These are phyloP conservation scores for Caenorhabditis macrosperma DNA, from an alignment of 2,888 invertebrate species.

Conservation along the genomic window DNA sequence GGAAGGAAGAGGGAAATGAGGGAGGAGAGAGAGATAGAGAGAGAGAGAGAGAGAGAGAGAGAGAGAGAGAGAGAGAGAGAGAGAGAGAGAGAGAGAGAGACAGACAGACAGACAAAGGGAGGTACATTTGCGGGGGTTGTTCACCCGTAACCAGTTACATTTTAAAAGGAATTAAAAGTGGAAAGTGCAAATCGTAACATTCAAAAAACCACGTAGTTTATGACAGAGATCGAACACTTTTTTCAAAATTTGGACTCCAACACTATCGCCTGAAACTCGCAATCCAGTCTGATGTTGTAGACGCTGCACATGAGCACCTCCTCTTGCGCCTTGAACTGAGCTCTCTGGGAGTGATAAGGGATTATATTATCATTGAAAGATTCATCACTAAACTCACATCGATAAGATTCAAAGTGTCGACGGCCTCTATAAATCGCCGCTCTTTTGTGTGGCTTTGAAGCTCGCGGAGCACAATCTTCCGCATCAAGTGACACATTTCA, in stretches of 20 bases:
- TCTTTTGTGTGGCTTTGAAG: neutral
- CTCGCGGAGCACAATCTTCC: constrained; percentile 2
- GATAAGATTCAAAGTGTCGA: neutral
- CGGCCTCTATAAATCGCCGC: neutral
- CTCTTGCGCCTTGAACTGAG: constrained; percentile 9
- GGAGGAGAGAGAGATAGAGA: neutral
- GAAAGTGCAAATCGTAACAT: neutral
- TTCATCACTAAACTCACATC: neutral
- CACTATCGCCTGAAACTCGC: neutral
- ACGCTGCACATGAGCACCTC: neutral
- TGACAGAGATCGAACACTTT: too few relatives aligned
- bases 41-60: neutral
- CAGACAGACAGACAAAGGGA: neutral
- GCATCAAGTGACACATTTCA: neutral
- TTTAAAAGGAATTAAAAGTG: neutral
- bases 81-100: neutral
- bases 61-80: neutral
- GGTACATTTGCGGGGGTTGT: neutral
- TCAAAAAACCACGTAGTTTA: too few relatives aligned
- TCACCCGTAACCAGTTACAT: neutral
- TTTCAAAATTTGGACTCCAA: neutral
- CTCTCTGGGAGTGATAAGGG: neutral
- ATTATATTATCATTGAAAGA: too few relatives aligned
- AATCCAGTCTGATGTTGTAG: neutral
- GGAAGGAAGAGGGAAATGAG: constrained; percentile 4